These are phyloP conservation scores for Gymnopithys bicolor DNA, from an alignment of 2,797 vertebrate species.

Conservation along the genomic window DNA sequence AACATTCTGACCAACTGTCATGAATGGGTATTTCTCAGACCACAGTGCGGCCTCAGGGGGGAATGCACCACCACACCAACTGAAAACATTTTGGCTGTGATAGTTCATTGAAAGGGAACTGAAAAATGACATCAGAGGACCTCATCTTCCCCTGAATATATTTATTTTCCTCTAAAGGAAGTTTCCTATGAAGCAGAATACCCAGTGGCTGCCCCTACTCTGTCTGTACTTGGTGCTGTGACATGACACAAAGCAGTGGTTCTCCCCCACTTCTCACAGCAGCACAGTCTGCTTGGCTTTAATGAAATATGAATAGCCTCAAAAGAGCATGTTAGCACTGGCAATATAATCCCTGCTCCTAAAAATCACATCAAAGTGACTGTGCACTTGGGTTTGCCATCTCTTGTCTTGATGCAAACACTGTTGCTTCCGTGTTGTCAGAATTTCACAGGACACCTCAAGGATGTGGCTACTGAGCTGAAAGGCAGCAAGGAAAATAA, in stretches of 20 bases:
- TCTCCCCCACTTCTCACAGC: not conserved
- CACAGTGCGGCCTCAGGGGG: not conserved
- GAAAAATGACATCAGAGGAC: not conserved
- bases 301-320: not conserved
- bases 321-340: not conserved
- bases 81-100: not conserved
- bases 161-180: not conserved
- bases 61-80: not conserved
- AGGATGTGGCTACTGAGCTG: not conserved
- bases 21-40: not conserved
- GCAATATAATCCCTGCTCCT: not conserved
- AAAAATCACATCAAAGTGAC: not conserved
- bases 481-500: not conserved
- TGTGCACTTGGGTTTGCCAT: not conserved
- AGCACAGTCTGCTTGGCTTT: not conserved
- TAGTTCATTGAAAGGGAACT: not conserved
- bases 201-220: not conserved
- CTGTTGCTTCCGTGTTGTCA: not conserved
- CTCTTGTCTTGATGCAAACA: not conserved
- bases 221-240: not conserved
- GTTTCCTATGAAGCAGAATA: not conserved
- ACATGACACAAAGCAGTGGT: not conserved
- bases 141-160: not conserved
- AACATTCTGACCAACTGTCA: not conserved
- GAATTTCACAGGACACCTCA: constrained; percentile 15